A percentile compares a stretch with the other conserved stretches of the same genome.
phyloP scores from a whole-genome alignment of 2,797 vertebrate species.

The Cygnus olor region DNA sequence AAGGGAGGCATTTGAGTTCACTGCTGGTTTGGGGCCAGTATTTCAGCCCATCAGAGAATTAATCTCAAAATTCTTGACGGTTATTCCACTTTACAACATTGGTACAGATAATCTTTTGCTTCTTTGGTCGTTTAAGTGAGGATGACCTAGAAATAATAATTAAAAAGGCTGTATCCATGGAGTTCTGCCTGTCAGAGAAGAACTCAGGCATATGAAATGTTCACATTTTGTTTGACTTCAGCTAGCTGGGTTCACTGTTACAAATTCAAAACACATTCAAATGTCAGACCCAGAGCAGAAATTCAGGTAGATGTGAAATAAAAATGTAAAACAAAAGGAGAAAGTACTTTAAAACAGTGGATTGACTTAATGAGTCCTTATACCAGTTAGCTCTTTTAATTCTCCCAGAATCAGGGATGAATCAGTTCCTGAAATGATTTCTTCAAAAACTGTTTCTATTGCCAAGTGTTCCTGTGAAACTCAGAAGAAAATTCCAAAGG shows the following conservation, averaged over 20 bases:
- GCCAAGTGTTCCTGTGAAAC: constrained; percentile 41
- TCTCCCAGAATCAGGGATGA: constrained; percentile 34
- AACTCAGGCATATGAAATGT: constrained; percentile 17
- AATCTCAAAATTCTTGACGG: not conserved
- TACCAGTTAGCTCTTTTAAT: not conserved
- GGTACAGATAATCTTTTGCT: constrained; percentile 50
- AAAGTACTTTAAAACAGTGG: not conserved
- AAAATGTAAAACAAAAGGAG: constrained; percentile 15
- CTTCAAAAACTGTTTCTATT: constrained; percentile 13
- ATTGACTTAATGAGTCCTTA: not conserved
- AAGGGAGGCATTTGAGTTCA: not conserved
- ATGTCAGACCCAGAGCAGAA: not conserved
- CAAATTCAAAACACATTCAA: constrained; percentile 5
- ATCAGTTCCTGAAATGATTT: constrained; percentile 56
- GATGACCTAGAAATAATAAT: constrained; percentile 56
- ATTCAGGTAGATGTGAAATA: constrained; percentile 5
- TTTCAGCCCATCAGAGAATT: not conserved
- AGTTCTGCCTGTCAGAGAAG: constrained; percentile 43
- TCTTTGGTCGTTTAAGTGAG: constrained; percentile 50
- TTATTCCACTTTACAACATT: constrained; percentile 43
- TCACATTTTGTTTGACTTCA: constrained; percentile 29
- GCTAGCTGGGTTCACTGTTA: not conserved
- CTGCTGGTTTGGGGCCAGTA: not conserved
- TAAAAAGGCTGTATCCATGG: constrained; percentile 32
- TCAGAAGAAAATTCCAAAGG: constrained; percentile 43